A percentile compares a stretch with the other conserved stretches of the same genome.
These are phyloP conservation scores for Macrobrachium rosenbergii DNA, from an alignment of 1,140 invertebrate genomes.

Conservation along the genomic window DNA sequence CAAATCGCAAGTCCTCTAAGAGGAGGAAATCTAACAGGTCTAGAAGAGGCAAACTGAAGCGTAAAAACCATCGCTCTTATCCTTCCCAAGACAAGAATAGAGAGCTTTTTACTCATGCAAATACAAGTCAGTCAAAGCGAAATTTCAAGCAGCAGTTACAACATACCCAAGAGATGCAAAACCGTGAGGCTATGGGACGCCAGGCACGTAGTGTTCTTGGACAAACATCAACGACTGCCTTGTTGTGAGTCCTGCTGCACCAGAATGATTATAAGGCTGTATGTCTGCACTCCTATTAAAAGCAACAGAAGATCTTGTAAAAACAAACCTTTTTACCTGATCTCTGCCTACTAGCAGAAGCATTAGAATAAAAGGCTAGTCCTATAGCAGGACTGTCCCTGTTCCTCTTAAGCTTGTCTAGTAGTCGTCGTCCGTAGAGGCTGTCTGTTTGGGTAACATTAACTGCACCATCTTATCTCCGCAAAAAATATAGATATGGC, in stretches of 20 bases:
- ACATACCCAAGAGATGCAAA: not conserved
- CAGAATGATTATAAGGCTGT: no score
- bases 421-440: conserved; percentile 29
- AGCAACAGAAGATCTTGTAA: no score
- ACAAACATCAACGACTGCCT: conserved; percentile 25
- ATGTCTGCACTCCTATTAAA: no score
- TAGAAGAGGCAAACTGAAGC: conserved; percentile 5
- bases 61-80: conserved; percentile 17
- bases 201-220: not conserved
- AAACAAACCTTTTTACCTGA: no score
- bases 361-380: no score
- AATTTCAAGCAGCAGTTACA: conserved; percentile 1
- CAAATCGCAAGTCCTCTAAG: not conserved
- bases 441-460: not conserved
- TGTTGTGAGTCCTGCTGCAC: conserved; percentile 23
- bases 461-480: conserved; percentile 21
- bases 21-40: conserved; percentile 3
- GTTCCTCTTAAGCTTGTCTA: not conserved
- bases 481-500: not conserved
- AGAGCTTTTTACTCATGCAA: not conserved
- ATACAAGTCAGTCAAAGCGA: not conserved
- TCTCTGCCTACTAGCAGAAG: no score
- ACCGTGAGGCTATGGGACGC: not conserved
- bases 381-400: no score
- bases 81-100: conserved; percentile 2